Conservation (phyloP, 2,888 invertebrate genomes). For the Cephus runcator region DNA sequence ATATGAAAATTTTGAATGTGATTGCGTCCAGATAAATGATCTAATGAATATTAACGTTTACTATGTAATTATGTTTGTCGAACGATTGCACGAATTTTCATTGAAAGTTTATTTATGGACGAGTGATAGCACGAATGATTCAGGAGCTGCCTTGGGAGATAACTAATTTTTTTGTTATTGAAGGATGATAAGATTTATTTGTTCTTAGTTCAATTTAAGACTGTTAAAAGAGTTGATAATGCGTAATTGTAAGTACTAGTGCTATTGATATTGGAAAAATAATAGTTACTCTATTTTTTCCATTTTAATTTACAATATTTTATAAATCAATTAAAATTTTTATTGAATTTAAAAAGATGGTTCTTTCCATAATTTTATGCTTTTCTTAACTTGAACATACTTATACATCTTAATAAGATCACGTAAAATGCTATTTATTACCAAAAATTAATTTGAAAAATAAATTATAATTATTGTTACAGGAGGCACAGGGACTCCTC, state of each 20-base stretch:
- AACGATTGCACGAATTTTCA: background rate
- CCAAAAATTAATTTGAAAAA: background rate
- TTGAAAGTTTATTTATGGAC: background rate
- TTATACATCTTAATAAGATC: background rate
- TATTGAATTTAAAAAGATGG: background rate
- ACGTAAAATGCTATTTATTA: background rate
- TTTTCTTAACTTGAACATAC: background rate
- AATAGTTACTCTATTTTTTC: background rate
- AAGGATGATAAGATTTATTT: background rate
- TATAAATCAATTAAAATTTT: background rate
- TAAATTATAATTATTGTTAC: slow-evolving; percentile 10
- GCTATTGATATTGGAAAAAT: background rate
- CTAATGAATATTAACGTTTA: background rate
- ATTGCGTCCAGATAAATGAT: background rate
- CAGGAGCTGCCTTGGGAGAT: background rate
- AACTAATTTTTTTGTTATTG: background rate
- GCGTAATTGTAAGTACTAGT: background rate
- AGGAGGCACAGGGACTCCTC: slow-evolving; percentile 48
- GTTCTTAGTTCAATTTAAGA: background rate
- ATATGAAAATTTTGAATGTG: background rate
- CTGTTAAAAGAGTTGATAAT: background rate
- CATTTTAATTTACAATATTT: background rate
- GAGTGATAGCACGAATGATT: background rate
- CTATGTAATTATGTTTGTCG: background rate
- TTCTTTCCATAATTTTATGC: background rate